Base-by-base conservation (phyloP, 2,888 invertebrate genomes). In the Tachina lurida region DNA sequence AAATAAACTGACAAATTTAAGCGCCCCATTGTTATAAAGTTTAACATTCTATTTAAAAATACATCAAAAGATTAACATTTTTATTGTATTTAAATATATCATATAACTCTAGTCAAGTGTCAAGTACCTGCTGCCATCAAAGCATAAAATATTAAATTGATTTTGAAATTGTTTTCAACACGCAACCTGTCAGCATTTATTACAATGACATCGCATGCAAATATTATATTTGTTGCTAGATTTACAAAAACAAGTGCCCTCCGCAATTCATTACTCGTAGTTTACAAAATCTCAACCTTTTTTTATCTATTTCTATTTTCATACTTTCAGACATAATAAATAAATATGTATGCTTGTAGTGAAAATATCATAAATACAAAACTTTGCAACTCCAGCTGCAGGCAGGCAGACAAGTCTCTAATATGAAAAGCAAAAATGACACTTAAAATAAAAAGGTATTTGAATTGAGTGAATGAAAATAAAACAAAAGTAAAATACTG, bases 151-250 rank as follows among this genome's bases (percentile, higher is more conserved):
- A 75, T 75, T 60, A 84, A 84, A 85, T 81, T 85, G 84, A 78
- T 85, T 81, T 70, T 43, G 49, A 74, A 74, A 85, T 81, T 82
- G 77, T 70, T 81, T 78, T 70, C 43, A 70, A 60, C 84, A 85
- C 84, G 84, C 84, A 81, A 85, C 74, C 39, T 70, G 81, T 74
- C 81, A 85, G 62, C 43, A 77, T 78, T 68, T 81, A 81, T 82
- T 74, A 63, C 77, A 68, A 78, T 78, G 60, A 78, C 68, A 75
- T 82, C 47, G 81, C 81, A 82, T 82, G 81, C 75, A 75, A 76
- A 70, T 81, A 60, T 74, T 58, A 2, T 47, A 67, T 60, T 74
- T 58, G 22, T 54, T 70, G 17, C 12, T 41, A 19, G 3, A 17
- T 12, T 52, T 39, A 78, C 10, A 31, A 41, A 31, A 31, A 31